phyloP scores from a whole-genome alignment of 2,113 vertebrate species.

The Sitta europaea region DNA sequence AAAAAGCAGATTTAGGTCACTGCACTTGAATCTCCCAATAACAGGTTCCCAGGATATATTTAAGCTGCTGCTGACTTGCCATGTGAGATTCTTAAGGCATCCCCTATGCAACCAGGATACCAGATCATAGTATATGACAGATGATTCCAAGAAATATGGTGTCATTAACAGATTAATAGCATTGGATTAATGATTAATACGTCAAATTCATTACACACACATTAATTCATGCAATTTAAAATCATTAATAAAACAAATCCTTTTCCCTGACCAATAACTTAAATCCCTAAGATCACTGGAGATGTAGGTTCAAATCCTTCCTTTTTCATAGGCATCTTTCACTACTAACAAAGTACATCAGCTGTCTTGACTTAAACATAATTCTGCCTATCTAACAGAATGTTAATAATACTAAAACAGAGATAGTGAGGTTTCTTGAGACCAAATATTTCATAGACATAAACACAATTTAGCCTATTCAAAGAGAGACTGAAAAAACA shows the following conservation, averaged over 20 bases:
- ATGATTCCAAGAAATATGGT: background rate
- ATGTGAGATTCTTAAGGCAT: background rate
- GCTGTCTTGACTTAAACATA: background rate
- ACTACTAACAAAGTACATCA: background rate
- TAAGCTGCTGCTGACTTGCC: background rate
- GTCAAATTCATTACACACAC: background rate
- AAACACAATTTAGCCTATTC: background rate
- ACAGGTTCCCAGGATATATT: background rate
- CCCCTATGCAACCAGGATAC: background rate
- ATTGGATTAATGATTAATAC: background rate
- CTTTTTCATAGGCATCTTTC: background rate
- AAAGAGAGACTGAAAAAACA: background rate
- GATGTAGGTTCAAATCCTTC: background rate
- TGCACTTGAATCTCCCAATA: background rate
- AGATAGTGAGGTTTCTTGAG: background rate
- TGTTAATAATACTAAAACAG: background rate
- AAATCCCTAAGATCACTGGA: background rate
- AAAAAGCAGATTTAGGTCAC: background rate
- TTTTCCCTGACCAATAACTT: background rate
- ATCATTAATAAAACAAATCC: background rate
- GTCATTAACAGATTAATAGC: background rate
- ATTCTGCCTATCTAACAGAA: background rate
- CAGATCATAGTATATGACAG: background rate
- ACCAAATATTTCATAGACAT: background rate
- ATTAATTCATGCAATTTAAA: background rate